A percentile compares a stretch with the other conserved stretches of the same genome.
Conservation (phyloP, 2,113 vertebrate genomes). For the Nansenia antarctica region DNA sequence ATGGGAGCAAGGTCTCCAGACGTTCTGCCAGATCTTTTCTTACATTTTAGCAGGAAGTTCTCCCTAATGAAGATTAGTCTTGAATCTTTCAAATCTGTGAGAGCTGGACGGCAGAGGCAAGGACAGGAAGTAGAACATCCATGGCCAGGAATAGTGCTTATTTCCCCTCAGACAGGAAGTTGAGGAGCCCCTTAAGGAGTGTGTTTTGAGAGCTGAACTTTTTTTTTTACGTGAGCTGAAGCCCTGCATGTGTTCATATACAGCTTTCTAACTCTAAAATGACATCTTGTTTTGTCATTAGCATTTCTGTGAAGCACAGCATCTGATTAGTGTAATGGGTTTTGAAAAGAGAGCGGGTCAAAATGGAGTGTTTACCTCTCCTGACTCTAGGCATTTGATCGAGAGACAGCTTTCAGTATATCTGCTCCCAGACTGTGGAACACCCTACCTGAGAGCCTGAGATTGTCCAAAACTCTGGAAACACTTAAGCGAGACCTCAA, state of each 20-base stretch:
- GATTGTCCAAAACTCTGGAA: too few relatives aligned
- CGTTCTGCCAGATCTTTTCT: conserved; percentile 49
- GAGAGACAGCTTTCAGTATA: too few relatives aligned
- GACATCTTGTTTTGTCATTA: conserved; percentile 50
- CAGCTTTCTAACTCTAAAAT: conserved; percentile 34
- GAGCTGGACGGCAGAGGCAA: conserved; percentile 40
- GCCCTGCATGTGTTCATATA: conserved; percentile 33
- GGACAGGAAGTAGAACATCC: conserved; percentile 58
- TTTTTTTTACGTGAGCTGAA: conserved; percentile 40
- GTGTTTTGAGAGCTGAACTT: background rate
- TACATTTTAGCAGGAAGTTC: conserved; percentile 53
- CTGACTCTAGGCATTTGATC: too few relatives aligned
- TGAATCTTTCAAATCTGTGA: conserved; percentile 39
- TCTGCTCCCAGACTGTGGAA: too few relatives aligned
- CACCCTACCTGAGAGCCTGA: too few relatives aligned
- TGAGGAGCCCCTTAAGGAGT: too few relatives aligned
- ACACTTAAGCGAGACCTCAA: too few relatives aligned
- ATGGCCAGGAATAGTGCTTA: conserved; percentile 47
- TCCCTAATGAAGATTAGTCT: conserved; percentile 54
- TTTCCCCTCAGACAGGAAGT: conserved; percentile 57
- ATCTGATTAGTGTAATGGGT: conserved; percentile 24
- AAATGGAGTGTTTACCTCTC: too few relatives aligned
- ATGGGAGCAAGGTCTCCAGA: too few relatives aligned
- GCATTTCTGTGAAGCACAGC: conserved; percentile 25
- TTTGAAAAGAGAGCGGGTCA: too few relatives aligned